A percentile compares a stretch with the other conserved stretches of the same genome.
These are phyloP conservation scores for Phyllostomus hastatus DNA, from an alignment of 2,113 vertebrate species.

Conservation along the genomic window DNA sequence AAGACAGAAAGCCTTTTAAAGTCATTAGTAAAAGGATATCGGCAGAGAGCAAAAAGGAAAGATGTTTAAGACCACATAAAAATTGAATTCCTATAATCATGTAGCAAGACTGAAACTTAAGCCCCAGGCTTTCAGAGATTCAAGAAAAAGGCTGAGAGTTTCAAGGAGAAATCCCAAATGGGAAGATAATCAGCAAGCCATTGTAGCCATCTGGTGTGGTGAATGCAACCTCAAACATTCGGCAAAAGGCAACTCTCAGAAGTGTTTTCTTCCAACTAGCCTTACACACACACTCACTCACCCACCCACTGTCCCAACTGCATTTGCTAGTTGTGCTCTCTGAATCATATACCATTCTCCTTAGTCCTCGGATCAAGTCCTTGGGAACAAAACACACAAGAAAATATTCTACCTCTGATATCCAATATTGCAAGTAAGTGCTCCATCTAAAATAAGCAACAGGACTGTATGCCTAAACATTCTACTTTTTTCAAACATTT, in stretches of 20 bases:
- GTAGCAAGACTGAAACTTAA: constrained; percentile 6
- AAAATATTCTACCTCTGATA: neutral
- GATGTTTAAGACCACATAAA: constrained; percentile 50
- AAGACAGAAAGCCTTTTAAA: neutral
- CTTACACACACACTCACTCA: neutral
- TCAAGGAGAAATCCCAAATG: neutral
- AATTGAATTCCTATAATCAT: constrained; percentile 51
- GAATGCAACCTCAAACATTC: neutral
- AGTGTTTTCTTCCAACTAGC: neutral
- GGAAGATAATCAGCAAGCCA: neutral
- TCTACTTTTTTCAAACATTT: neutral
- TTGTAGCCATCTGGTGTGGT: neutral
- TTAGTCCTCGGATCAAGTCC: neutral
- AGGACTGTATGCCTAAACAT: neutral
- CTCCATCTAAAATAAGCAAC: neutral
- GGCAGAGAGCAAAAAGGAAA: constrained; percentile 8
- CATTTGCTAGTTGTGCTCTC: neutral
- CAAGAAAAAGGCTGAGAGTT: neutral
- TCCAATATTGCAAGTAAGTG: neutral
- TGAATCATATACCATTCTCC: neutral
- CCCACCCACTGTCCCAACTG: neutral
- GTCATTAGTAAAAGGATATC: neutral
- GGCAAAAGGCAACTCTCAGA: neutral
- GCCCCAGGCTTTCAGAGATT: neutral
- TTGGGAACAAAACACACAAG: neutral